Base-by-base conservation (phyloP, 2,888 invertebrate genomes). In the Drosophila suboccidentalis region DNA sequence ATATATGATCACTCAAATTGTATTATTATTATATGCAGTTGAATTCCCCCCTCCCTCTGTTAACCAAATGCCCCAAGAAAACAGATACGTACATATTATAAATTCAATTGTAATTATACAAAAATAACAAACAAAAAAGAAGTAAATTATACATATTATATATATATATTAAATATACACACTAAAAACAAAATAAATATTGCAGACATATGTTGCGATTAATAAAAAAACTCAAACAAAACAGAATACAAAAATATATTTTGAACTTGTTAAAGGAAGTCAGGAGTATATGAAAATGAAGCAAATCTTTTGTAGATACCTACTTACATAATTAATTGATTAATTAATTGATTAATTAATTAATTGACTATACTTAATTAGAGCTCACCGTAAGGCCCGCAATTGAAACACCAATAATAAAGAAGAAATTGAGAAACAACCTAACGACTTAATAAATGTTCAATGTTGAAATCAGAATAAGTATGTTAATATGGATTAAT, bases 311-410 rank as follows among this genome's bases (percentile, higher is more conserved):
- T 86, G 82, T 86, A 83, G 87, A 83, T 83, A 85, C 75, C 50
- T 75, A 78, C 65, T 76, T 62, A 75, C 65, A 62, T 41, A 62
- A 46, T 10, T 43, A 63, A 70, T 43, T 43, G 50, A 63, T 22
- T 22, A 22, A 22, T 22, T 22, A 22, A 22, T 22, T n/a, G n/a
- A n/a, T n/a, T n/a, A n/a, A n/a, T n/a, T 41, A 62, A 46, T 10
- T 43, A 63, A 70, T 43, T 43, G 50, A 63, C 11, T 38, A 15
- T 41, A 50, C n/a, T 34, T 59, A 73, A 77, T 55, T 78, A 75
- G 87, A 84, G 85, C 80, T 84, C 82, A 87, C 82, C 75, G 75
- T 69, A 72, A 82, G 84, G 87, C 78, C 75, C 74, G 71, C 78
- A 87, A 87, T 75, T 71, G 71, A 78, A 84, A 84, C 87, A 85